These are phyloP conservation scores for Argynnis bischoffii DNA, from an alignment of 2,888 invertebrate genomes.

Conservation along the genomic window DNA sequence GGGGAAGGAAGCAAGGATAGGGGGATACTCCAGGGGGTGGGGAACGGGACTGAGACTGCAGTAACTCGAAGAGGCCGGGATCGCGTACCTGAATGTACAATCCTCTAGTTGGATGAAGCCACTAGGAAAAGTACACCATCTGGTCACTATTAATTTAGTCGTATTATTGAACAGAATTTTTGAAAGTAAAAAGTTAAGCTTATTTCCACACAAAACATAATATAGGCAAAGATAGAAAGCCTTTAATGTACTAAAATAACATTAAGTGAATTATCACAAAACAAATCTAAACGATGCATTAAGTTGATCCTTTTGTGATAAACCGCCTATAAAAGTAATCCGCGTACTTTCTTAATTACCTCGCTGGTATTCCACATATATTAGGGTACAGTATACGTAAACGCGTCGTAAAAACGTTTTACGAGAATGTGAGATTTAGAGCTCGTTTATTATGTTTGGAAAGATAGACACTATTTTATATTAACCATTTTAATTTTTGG, in stretches of 20 bases:
- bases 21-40: too few species aligned
- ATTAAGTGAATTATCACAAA: constrained; percentile 18
- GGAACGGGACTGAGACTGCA: too few species aligned
- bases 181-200: background rate
- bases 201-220: background rate
- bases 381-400: constrained; percentile 53
- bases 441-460: constrained; percentile 48
- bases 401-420: constrained; percentile 60
- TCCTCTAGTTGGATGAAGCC: too few species aligned
- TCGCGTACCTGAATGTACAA: too few species aligned
- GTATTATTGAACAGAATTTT: background rate
- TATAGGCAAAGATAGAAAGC: constrained; percentile 3
- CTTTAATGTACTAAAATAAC: constrained; percentile 10
- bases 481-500: constrained; percentile 7
- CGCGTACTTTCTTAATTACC: constrained; percentile 53
- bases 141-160: too few species aligned
- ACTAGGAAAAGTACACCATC: too few species aligned
- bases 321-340: constrained; percentile 49
- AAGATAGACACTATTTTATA: constrained; percentile 8
- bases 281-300: constrained; percentile 16
- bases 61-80: too few species aligned
- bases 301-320: constrained; percentile 39
- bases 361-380: constrained; percentile 47
- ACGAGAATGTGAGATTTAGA: constrained; percentile 60
- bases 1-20: too few species aligned